A percentile compares a stretch with the other conserved stretches of the same genome.
phyloP scores from a whole-genome alignment of 2,113 vertebrate species.

The Ictalurus furcatus region DNA sequence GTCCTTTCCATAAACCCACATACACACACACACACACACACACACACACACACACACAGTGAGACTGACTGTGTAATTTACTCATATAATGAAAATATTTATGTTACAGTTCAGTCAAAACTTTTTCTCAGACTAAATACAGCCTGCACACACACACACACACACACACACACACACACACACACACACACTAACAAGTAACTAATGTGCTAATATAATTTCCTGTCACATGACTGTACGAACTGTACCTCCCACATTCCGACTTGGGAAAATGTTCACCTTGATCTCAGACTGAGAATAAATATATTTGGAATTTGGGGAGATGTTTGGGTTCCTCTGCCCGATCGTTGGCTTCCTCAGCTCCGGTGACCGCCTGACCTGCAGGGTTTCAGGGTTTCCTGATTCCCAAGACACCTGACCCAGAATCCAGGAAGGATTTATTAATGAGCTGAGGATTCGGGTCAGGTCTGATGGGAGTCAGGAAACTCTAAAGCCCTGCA shows the following conservation, averaged over 20 bases:
- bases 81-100: slow-evolving; percentile 46
- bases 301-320: not conserved
- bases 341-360: not conserved
- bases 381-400: not conserved
- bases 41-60: slow-evolving; percentile 19
- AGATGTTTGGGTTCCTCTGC: not conserved
- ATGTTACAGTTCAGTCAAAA: slow-evolving; percentile 43
- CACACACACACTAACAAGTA: not conserved
- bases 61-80: slow-evolving; percentile 9
- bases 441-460: not conserved
- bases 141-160: slow-evolving; percentile 20
- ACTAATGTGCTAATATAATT: not conserved
- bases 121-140: slow-evolving; percentile 46
- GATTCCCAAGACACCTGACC: not conserved
- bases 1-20: not conserved
- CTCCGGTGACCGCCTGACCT: not conserved
- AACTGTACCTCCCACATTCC: not conserved
- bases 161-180: slow-evolving; percentile 5
- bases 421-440: not conserved
- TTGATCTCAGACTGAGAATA: not conserved
- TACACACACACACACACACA: slow-evolving; percentile 1
- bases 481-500: not conserved
- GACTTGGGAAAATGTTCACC: not conserved
- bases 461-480: not conserved
- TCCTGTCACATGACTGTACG: not conserved